phyloP scores from a whole-genome alignment of 2,797 vertebrate genomes.

The Platyrinchus mystaceus region DNA sequence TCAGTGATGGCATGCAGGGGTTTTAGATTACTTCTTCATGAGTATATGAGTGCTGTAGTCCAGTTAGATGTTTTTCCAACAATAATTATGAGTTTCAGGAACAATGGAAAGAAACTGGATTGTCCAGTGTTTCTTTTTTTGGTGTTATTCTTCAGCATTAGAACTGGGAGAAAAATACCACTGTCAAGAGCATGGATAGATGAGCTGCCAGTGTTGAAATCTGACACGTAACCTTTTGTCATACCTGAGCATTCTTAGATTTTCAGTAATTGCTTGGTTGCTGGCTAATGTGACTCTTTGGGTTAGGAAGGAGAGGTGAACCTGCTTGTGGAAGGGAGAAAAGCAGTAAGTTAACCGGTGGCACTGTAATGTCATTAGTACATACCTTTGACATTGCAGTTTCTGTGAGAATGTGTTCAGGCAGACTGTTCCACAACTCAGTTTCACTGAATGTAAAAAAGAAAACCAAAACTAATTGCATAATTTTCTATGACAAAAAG shows the following conservation, averaged over 20 bases:
- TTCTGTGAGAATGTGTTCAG: neutral
- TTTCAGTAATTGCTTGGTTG: neutral
- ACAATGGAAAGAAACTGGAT: neutral
- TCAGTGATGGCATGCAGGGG: neutral
- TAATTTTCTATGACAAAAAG: neutral
- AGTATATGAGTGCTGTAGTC: neutral
- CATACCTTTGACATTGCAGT: neutral
- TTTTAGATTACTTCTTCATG: neutral
- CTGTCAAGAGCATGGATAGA: neutral
- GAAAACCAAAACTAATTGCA: neutral
- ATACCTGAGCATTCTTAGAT: neutral
- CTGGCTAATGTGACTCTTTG: neutral
- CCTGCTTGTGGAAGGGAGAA: neutral
- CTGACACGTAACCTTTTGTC: neutral
- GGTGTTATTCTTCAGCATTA: neutral
- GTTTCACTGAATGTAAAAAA: neutral
- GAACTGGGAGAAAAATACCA: neutral
- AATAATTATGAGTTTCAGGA: neutral
- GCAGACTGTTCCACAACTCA: neutral
- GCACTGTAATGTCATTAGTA: neutral
- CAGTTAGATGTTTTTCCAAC: neutral
- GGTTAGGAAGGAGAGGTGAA: neutral
- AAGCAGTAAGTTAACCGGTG: neutral
- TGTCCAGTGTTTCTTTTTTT: neutral
- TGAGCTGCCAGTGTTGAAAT: neutral